These are phyloP conservation scores for Rallus limicola DNA, from an alignment of 2,113 vertebrate genomes.

Conservation along the genomic window DNA sequence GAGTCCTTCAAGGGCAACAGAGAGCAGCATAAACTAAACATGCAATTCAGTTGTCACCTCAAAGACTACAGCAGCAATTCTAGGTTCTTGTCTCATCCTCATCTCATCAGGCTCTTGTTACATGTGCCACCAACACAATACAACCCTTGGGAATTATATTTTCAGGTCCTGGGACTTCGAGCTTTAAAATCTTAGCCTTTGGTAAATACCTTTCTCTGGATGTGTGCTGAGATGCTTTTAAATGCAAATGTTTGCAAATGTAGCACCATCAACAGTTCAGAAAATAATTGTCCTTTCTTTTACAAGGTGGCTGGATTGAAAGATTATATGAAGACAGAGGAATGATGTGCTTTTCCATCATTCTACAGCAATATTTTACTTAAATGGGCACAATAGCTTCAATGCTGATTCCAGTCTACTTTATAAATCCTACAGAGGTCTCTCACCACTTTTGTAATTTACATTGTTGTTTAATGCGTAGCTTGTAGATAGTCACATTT, in stretches of 20 bases:
- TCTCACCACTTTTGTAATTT: background rate
- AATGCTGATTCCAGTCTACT: background rate
- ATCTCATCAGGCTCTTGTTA: background rate
- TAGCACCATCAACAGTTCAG: background rate
- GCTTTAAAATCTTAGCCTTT: background rate
- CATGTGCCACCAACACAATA: background rate
- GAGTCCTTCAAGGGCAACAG: background rate
- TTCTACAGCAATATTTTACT: background rate
- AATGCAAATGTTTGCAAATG: background rate
- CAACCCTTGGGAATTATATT: background rate
- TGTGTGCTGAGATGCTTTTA: background rate
- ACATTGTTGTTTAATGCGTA: background rate
- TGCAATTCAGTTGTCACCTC: background rate
- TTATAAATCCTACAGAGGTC: background rate
- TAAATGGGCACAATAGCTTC: background rate
- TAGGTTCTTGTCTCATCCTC: background rate
- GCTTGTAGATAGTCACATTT: background rate
- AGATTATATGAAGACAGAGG: background rate
- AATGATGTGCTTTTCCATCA: background rate
- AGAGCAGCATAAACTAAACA: background rate
- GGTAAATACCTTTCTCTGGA: background rate
- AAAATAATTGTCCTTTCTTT: background rate
- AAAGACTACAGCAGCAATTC: background rate
- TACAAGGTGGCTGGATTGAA: background rate
- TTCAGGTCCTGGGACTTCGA: background rate